These are phyloP conservation scores for Scolanthus callimorphus DNA, from an alignment of 92 coral and sea anemone genomes.

Conservation along the genomic window DNA sequence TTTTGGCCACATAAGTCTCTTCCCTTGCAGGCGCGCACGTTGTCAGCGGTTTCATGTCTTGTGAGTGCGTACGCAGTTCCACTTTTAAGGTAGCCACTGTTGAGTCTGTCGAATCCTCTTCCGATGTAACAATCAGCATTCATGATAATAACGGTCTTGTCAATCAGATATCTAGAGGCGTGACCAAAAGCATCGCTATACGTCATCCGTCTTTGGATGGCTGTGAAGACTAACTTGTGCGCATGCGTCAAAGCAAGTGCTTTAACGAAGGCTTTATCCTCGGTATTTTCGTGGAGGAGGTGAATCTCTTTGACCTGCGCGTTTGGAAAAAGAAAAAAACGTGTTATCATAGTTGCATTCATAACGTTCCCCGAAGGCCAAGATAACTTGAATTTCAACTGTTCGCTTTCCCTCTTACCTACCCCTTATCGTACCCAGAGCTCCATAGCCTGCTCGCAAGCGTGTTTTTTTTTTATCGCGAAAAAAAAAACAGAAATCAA, in stretches of 20 bases:
- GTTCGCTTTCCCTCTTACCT: not conserved
- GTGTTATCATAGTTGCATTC: too few relatives aligned
- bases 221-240: slow-evolving; percentile 33
- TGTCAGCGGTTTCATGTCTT: slow-evolving; percentile 64
- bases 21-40: slow-evolving; percentile 39
- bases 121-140: slow-evolving; percentile 88
- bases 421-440: too few relatives aligned
- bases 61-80: slow-evolving; percentile 76
- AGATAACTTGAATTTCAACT: too few relatives aligned
- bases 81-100: slow-evolving; percentile 25
- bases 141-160: slow-evolving; percentile 55
- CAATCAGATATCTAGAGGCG: slow-evolving; percentile 52
- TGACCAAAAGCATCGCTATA: slow-evolving; percentile 80
- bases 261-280: slow-evolving; percentile 35
- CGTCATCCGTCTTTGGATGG: slow-evolving; percentile 62
- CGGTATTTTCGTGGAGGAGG: slow-evolving; percentile 32
- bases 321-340: not conserved
- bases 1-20: slow-evolving; percentile 70
- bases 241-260: slow-evolving; percentile 13
- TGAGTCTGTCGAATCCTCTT: slow-evolving; percentile 70
- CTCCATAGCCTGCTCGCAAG: too few relatives aligned
- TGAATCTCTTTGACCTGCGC: slow-evolving; percentile 53
- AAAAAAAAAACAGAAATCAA: too few relatives aligned
- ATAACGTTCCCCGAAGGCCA: too few relatives aligned
- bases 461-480: too few relatives aligned